Conservation (phyloP, 1,140 invertebrate species). For the Atta texana region DNA sequence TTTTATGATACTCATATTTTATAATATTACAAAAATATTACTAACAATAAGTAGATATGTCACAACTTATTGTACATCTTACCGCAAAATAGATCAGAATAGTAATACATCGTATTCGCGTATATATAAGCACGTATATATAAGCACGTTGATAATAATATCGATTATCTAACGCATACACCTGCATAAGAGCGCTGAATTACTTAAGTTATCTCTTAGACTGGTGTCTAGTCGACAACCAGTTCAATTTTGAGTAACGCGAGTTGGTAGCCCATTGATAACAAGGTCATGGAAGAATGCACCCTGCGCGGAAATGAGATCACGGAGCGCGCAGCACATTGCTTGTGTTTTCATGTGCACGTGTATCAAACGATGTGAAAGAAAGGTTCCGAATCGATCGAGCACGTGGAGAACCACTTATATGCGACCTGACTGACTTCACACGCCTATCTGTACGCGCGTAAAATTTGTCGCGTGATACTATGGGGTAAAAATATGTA, state of each 20-base stretch:
- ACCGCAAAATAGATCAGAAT: background rate
- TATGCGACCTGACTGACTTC: conserved; percentile 15
- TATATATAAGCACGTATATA: background rate
- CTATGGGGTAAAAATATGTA: background rate
- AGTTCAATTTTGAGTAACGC: conserved; percentile 32
- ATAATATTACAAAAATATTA: background rate
- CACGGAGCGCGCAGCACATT: background rate
- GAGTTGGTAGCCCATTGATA: background rate
- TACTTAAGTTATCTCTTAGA: conserved; percentile 55
- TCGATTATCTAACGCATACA: conserved; percentile 74
- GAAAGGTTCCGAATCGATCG: conserved; percentile 45
- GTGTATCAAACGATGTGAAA: conserved; percentile 48
- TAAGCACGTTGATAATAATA: conserved; percentile 76
- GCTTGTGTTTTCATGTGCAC: conserved; percentile 37
- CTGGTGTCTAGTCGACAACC: conserved; percentile 31
- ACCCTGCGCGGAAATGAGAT: conserved; percentile 46
- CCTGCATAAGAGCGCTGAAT: conserved; percentile 69
- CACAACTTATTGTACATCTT: background rate
- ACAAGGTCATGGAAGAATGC: conserved; percentile 41
- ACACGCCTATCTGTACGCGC: conserved; percentile 1
- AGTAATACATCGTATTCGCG: background rate
- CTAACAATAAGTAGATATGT: background rate
- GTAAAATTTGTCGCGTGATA: conserved; percentile 22
- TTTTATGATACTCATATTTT: background rate
- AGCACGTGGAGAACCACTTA: conserved; percentile 55